Evolutionary conservation across 2,888 invertebrate species (phyloP), one percentile per base, ranked within the genome.

Genomic region (Apantesis nais): DNA sequence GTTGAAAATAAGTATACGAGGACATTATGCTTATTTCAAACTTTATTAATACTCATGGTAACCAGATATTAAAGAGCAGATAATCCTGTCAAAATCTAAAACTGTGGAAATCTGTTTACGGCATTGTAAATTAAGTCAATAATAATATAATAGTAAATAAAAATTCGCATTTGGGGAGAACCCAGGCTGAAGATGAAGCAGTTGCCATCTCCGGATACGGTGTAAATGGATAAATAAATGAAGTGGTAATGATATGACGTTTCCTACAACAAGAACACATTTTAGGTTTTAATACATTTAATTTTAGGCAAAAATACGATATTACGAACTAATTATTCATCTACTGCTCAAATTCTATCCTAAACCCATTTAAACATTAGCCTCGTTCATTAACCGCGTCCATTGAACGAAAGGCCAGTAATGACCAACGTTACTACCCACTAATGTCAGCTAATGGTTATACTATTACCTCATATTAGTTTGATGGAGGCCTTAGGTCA

Each of bases 361-460:
- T 31, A 68, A 70, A 70, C 65, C 68, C 73, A 78, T 74, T 68
- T 75, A 71, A 73, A 72, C 63, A 73, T 77, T 67, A 72, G 39
- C 44, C 29, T 65, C 55, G 58, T 75, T 34, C 64, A 81, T 75
- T 78, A 72, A 68, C 72, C 67, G 22, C 52, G 12, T 55, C 41
- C 72, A 62, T 72, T 72, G 61, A 68, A 61, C 29, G 65, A 65
- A 65, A 76, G 62, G 62, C 52, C 62, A 65, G 44, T 75, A 75
- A 78, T 78, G 65, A 67, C 70, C 37, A n/a, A 67, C 69, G 70
- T 75, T 78, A 69, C 52, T 65, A 37, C 61, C 61, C 72, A 63
- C 71, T 81, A 75, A 78, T 72, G 73, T 68, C 48, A 37, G 77
- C 73, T 79, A 81, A 79, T 79, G 77, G 77, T 74, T 79, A 72